phyloP scores from a whole-genome alignment of 2,888 invertebrate species.

The Phaonia tiefii region DNA sequence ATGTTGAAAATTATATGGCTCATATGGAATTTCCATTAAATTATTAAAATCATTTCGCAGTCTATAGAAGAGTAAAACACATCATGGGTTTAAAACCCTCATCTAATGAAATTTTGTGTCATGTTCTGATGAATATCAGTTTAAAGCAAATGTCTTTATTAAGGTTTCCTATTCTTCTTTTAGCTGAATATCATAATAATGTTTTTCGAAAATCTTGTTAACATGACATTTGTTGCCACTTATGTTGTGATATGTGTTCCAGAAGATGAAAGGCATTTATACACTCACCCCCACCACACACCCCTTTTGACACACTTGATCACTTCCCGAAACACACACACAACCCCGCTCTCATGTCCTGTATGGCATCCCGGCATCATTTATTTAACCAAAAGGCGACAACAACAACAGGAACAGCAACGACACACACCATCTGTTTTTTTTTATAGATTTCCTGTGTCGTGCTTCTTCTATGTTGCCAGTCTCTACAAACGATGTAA shows the following conservation, averaged over 20 bases:
- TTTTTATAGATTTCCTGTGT: constrained; percentile 4
- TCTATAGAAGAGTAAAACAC: too few relatives aligned
- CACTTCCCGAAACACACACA: constrained; percentile 9
- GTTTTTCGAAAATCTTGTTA: constrained; percentile 48
- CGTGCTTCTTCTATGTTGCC: neutral
- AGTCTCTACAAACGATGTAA: constrained; percentile 7
- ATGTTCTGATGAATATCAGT: neutral
- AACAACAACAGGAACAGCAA: too few relatives aligned
- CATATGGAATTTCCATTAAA: neutral
- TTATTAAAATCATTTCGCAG: neutral
- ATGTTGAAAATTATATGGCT: neutral
- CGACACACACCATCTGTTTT: constrained; percentile 32
- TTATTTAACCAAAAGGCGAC: constrained; percentile 18
- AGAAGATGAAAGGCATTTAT: constrained; percentile 20
- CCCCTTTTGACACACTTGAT: neutral
- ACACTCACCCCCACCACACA: constrained; percentile 2
- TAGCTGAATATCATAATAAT: constrained; percentile 30
- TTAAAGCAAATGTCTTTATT: constrained; percentile 34
- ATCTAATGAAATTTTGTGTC: neutral
- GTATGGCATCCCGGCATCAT: neutral
- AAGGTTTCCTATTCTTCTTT: constrained; percentile 11
- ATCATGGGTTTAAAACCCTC: neutral
- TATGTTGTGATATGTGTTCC: constrained; percentile 32
- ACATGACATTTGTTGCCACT: constrained; percentile 65
- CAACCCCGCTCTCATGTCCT: neutral